These are phyloP conservation scores for Paragorgia papillata DNA, from an alignment of 92 coral and sea anemone species.

Conservation along the genomic window DNA sequence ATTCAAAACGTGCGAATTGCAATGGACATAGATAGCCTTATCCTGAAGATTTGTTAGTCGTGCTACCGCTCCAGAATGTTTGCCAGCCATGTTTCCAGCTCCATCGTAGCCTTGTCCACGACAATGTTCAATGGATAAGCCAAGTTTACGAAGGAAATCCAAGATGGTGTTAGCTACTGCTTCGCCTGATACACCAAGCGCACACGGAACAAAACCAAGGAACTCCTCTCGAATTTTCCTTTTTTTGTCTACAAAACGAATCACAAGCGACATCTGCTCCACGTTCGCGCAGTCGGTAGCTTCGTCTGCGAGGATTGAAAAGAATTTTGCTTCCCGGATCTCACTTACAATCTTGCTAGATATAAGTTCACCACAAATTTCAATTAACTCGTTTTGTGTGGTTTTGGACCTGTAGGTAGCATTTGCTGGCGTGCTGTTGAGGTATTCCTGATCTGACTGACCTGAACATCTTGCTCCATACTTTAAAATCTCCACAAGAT, in stretches of 20 bases:
- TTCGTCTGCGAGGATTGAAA: conserved; percentile 50
- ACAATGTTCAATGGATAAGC: conserved; percentile 63
- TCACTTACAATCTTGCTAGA: conserved; percentile 23
- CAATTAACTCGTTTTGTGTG: too few relatives aligned
- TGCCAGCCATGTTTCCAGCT: conserved; percentile 59
- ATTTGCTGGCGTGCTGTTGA: neutral
- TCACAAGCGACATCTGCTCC: too few relatives aligned
- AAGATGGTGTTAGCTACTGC: conserved; percentile 54
- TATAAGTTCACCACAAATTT: conserved; percentile 11
- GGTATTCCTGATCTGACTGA: too few relatives aligned
- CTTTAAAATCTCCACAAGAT: conserved; percentile 18
- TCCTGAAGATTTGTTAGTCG: too few relatives aligned
- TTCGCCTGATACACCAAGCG: conserved; percentile 55
- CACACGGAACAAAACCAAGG: conserved; percentile 52
- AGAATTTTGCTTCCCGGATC: conserved; percentile 24
- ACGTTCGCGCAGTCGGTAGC: conserved; percentile 41
- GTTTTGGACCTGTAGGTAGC: too few relatives aligned
- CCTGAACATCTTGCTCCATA: too few relatives aligned
- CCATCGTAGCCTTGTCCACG: conserved; percentile 76
- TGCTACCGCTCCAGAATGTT: conserved; percentile 63
- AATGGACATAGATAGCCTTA: too few relatives aligned
- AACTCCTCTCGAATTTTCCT: conserved; percentile 56
- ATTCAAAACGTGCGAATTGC: too few relatives aligned
- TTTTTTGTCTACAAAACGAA: too few relatives aligned
- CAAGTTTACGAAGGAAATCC: conserved; percentile 54